Conservation (phyloP, 2,888 invertebrate genomes). For the Celastrina argiolus region DNA sequence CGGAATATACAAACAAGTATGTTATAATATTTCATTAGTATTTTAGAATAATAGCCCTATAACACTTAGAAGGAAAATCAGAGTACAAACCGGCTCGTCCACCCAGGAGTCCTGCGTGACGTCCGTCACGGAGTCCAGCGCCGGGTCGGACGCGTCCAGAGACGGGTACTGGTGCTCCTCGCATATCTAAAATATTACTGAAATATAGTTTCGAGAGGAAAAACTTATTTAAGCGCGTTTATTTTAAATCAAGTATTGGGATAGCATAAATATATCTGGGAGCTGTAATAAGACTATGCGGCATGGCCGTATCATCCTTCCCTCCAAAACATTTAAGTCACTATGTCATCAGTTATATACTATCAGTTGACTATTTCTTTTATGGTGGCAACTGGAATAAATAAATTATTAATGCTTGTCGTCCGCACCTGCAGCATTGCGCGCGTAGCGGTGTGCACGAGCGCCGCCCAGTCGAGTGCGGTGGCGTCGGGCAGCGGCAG, state of each 20-base stretch:
- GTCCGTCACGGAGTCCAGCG: conserved; percentile 53
- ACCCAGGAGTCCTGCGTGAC: conserved; percentile 58
- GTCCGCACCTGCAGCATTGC: conserved; percentile 79
- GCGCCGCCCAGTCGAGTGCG: conserved; percentile 87
- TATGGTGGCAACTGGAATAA: too few relatives aligned
- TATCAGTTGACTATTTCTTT: too few relatives aligned
- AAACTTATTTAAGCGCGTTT: too few relatives aligned
- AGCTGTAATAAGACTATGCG: too few relatives aligned
- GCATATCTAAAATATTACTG: conserved; percentile 54
- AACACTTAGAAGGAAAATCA: not conserved
- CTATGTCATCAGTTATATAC: too few relatives aligned
- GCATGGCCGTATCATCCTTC: too few relatives aligned
- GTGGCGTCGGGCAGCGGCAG: conserved; percentile 82
- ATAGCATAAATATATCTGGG: too few relatives aligned
- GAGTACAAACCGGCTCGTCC: conserved; percentile 46
- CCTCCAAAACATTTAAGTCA: too few relatives aligned
- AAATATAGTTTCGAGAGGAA: not conserved
- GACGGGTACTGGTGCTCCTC: conserved; percentile 74
- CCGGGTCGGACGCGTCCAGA: conserved; percentile 61
- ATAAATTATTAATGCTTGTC: not conserved
- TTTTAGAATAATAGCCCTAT: too few relatives aligned
- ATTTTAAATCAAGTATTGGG: too few relatives aligned
- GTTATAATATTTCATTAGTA: too few relatives aligned
- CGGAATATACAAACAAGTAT: too few relatives aligned
- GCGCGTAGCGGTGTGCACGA: conserved; percentile 88